Conservation (phyloP, 2,113 vertebrate species). For the Rattus rattus region DNA sequence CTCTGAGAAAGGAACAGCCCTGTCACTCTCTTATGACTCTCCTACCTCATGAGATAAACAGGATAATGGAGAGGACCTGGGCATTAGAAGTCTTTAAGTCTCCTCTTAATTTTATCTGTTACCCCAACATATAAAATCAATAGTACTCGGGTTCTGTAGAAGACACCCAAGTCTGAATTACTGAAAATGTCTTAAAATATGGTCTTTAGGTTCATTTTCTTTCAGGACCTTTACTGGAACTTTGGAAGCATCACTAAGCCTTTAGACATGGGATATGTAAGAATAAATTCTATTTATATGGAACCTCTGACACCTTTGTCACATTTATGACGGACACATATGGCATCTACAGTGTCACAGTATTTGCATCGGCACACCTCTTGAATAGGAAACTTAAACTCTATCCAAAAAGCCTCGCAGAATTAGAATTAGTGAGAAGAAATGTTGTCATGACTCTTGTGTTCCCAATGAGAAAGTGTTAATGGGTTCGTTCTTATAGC, state of each 20-base stretch:
- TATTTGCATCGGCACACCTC: neutral
- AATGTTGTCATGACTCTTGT: neutral
- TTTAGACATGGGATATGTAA: neutral
- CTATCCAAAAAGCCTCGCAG: neutral
- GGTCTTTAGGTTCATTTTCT: neutral
- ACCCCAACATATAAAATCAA: neutral
- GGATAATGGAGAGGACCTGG: neutral
- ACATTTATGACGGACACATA: neutral
- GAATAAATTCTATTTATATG: neutral
- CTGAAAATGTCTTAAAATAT: conserved; percentile 36
- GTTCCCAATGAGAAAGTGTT: conserved; percentile 28
- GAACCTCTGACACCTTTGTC: neutral
- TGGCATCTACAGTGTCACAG: neutral
- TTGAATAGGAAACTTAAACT: neutral
- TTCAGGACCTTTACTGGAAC: neutral
- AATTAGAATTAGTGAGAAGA: neutral
- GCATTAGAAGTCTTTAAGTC: neutral
- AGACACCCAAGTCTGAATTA: neutral
- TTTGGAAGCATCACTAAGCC: conserved; percentile 39
- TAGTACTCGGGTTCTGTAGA: neutral
- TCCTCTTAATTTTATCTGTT: neutral
- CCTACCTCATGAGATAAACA: neutral
- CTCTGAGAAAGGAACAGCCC: neutral
- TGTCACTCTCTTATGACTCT: neutral
- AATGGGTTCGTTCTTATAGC: neutral